Base-by-base conservation (phyloP, 2,797 vertebrate genomes). In the Trachurus trachurus region DNA sequence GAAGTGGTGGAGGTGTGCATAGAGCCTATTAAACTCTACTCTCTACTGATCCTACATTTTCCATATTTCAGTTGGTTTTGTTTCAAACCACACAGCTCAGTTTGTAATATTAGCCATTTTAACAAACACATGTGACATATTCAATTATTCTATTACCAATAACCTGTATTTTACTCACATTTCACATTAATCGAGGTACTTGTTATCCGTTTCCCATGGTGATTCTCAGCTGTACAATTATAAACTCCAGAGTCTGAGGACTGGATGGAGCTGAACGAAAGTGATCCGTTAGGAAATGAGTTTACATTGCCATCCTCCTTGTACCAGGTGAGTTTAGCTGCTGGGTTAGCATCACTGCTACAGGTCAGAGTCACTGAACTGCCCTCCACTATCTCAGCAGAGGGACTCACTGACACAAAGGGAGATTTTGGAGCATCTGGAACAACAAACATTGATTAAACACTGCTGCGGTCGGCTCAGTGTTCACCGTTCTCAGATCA, bases 211-310 rank as follows among this genome's bases (percentile, higher is more conserved):
- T 2, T 16, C 2, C 78, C 50, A 42, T 66, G 0, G 16, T 26
- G 0, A 11, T 80, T 89, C 0, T 9, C 13, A 69, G 68, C 80
- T 37, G 29, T 5, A 44, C 87, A 88, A 70, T 37, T 57, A 45
- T 86, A 85, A 11, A 40, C 0, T 82, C 83, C 81, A 56, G 53
- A 80, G 66, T 84, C 59, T 39, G 68, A 74, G 59, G 62, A n/a
- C 17, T n/a, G 3, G 66, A 82, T 57, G 16, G 62, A 70, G 5
- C 56, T 60, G 65, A 91, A n/a, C 29, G 37, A 39, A 10, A 73
- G 2, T 0, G 59, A 26, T 11, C 44, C 22, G 58, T 57, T 34
- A 49, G 65, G 15, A 31, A n/a, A 4, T 26, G 15, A 22, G 45
- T n/a, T 5, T 22, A 5, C 4, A 4, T 29, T 19, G 17, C 2